Evolutionary conservation across 2,113 vertebrate species (phyloP).

Genomic region (Myxocyprinus asiaticus): DNA sequence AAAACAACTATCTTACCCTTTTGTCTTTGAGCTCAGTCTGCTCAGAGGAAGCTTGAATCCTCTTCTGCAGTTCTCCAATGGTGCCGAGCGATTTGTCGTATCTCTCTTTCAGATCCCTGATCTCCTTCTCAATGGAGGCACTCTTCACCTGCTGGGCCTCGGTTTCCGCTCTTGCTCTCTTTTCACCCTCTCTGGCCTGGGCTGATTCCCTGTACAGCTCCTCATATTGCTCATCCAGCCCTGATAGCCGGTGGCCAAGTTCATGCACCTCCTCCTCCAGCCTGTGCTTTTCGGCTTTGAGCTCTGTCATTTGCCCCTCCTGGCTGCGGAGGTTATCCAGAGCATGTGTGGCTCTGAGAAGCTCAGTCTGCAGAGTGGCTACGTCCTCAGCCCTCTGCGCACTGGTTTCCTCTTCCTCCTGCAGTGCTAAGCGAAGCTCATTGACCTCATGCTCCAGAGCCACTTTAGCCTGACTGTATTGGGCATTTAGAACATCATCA

Average conservation of each 20-base stretch:
- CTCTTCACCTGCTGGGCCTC: conserved; percentile 78
- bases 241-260: conserved; percentile 72
- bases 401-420: conserved; percentile 80
- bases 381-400: conserved; percentile 70
- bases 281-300: conserved; percentile 73
- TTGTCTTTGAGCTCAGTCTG: conserved; percentile 95
- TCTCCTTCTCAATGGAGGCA: conserved; percentile 84
- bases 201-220: conserved; percentile 72
- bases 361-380: conserved; percentile 76
- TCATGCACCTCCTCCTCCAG: conserved; percentile 78
- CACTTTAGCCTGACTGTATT: conserved; percentile 70
- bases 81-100: conserved; percentile 86
- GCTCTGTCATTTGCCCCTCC: conserved; percentile 75
- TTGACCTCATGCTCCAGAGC: conserved; percentile 73
- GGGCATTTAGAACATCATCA: conserved; percentile 66
- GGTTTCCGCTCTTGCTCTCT: conserved; percentile 72
- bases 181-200: conserved; percentile 73
- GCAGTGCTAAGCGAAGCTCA: conserved; percentile 62
- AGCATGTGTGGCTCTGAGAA: conserved; percentile 74
- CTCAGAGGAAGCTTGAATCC: conserved; percentile 87
- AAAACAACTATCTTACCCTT: conserved; percentile 78
- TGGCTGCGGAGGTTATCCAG: conserved; percentile 73
- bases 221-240: conserved; percentile 72
- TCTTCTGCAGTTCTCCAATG: conserved; percentile 86
- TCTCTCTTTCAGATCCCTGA: conserved; percentile 85